Evolutionary conservation across 2,888 invertebrate species (phyloP), one percentile per base, ranked within the genome.

Genomic region (Polia nebulosa): DNA sequence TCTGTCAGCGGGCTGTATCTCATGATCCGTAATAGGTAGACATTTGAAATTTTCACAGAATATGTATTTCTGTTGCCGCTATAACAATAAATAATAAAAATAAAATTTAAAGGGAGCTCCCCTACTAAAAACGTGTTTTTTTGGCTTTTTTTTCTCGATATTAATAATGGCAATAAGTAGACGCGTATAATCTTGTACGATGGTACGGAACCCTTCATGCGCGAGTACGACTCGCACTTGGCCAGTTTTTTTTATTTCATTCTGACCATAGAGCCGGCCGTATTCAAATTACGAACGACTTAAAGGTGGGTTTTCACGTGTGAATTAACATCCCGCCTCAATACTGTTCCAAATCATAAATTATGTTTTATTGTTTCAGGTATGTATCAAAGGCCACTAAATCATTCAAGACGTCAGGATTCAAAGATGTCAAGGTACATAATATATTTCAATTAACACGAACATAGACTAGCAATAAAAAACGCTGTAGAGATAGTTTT

Each of bases 321-420:
- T 36, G 25, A 78, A 74, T 60, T 47, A 47, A 62, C 11, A 25
- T 71, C 13, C 20, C n/a, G 25, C 20, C 53, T 36, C 13, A 66
- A 53, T 27, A 4, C 3, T 56, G 25, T 63, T 41, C n/a, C 20
- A 60, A 62, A 59, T 63, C 27, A 68, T 75, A 56, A 68, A 67
- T 63, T 41, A 56, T 58, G 1, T 69, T 64, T 62, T 80, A 78
- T 84, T 84, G 74, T 88, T 88, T 73, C 86, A 88, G 87, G 88
- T 88, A 88, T 76, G 85, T 88, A 85, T 75, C 55, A 39, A 61
- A 63, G 32, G 47, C 59, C 71, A 76, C 72, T 76, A 69, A 75
- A 47, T 74, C 67, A 78, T 52, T 29, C 47, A 20, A 62, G 60
- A 51, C 47, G 49, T 57, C 65, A 71, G 44, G 47, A 55, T 45